Conservation (phyloP, 2,888 invertebrate species). For the Entomobrya proxima region DNA sequence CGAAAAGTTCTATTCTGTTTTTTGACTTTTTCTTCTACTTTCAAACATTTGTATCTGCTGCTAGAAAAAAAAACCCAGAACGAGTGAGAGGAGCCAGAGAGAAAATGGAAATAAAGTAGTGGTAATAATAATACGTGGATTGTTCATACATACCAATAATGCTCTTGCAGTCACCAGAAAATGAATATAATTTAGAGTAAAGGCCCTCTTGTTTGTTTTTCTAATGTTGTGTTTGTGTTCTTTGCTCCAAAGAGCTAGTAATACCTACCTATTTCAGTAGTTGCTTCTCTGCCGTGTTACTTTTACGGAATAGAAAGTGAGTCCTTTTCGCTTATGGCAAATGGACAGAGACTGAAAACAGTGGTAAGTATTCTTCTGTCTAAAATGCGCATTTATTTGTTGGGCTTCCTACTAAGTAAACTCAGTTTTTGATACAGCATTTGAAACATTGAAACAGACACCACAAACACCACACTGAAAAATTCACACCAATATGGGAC, state of each 20-base stretch:
- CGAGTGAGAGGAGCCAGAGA: not conserved
- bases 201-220: not conserved
- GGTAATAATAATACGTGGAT: slow-evolving; percentile 23
- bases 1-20: no score
- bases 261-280: no score
- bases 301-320: no score
- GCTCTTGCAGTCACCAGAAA: not conserved
- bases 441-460: not conserved
- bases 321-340: no score
- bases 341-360: no score
- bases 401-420: no score
- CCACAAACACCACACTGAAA: not conserved
- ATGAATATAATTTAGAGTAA: slow-evolving; percentile 13
- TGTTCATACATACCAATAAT: slow-evolving; percentile 21
- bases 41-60: not conserved
- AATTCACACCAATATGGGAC: not conserved
- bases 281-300: no score
- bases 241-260: no score
- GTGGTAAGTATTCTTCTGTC: no score
- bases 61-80: not conserved
- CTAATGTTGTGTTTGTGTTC: not conserved
- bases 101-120: not conserved
- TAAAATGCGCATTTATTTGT: no score
- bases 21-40: no score
- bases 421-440: not conserved